These are phyloP conservation scores for Amiota minor DNA, from an alignment of 2,888 invertebrate genomes.

Conservation along the genomic window DNA sequence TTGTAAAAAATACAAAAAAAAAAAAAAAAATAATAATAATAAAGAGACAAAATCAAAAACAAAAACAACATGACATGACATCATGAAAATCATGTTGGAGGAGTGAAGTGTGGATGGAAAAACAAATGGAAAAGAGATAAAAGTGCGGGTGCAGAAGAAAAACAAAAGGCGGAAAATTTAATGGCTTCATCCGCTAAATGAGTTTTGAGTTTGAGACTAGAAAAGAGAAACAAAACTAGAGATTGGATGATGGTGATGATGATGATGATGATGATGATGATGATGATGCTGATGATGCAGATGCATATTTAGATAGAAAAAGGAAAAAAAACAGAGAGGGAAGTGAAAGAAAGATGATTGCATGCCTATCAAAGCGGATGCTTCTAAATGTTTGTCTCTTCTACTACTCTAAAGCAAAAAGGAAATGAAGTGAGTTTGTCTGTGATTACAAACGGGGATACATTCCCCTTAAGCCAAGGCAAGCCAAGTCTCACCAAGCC, in stretches of 20 bases:
- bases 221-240: too few relatives aligned
- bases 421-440: not conserved
- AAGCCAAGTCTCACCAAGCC: too few relatives aligned
- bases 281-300: constrained; percentile 1
- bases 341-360: not conserved
- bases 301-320: too few relatives aligned
- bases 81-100: not conserved
- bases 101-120: not conserved
- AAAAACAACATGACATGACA: constrained; percentile 1
- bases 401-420: not conserved
- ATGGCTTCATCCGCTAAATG: constrained; percentile 22
- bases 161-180: constrained; percentile 21
- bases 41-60: constrained; percentile 6
- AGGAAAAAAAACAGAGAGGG: too few relatives aligned
- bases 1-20: not conserved
- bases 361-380: constrained; percentile 16
- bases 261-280: not conserved
- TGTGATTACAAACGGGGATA: not conserved
- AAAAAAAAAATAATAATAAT: not conserved
- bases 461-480: too few relatives aligned
- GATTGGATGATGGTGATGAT: not conserved
- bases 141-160: constrained; percentile 1
- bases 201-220: too few relatives aligned
- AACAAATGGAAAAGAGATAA: not conserved
- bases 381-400: not conserved